Evolutionary conservation across 2,113 vertebrate genomes (phyloP).

Genomic region (Pterophyllum scalare): DNA sequence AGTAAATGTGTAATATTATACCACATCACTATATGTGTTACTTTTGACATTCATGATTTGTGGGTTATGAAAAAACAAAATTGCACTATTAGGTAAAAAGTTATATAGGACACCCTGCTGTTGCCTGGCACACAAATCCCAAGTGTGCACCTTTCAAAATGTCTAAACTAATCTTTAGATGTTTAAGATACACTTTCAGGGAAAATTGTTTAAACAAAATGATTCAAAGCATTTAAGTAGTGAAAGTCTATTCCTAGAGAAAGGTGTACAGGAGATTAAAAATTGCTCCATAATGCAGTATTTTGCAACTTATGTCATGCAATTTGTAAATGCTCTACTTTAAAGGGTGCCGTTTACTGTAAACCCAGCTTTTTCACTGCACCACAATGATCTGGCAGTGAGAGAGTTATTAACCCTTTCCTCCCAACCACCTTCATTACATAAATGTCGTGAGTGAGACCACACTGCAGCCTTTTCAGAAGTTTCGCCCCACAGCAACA

Average conservation of each 20-base stretch:
- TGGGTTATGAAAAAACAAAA: not conserved
- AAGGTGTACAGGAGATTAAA: not conserved
- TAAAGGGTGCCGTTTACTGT: constrained; percentile 10
- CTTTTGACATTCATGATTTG: not conserved
- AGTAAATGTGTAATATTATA: not conserved
- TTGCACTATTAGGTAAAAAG: not conserved
- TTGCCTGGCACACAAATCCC: no score
- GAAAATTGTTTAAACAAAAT: not conserved
- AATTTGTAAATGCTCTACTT: not conserved
- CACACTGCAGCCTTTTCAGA: not conserved
- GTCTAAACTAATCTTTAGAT: not conserved
- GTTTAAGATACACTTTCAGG: not conserved
- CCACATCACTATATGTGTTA: not conserved
- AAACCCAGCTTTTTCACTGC: constrained; percentile 12
- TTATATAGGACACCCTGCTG: not conserved
- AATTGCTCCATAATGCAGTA: not conserved
- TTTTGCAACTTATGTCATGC: not conserved
- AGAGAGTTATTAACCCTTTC: not conserved
- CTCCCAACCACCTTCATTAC: not conserved
- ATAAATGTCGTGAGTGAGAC: not conserved
- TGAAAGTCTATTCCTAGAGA: not conserved
- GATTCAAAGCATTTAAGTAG: not conserved
- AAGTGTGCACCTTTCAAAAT: not conserved
- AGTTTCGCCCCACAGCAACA: not conserved
- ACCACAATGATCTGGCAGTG: not conserved